A percentile compares a stretch with the other conserved stretches of the same genome.
Conservation (phyloP, 2,888 invertebrate species). For the Sussaba pulchella region DNA sequence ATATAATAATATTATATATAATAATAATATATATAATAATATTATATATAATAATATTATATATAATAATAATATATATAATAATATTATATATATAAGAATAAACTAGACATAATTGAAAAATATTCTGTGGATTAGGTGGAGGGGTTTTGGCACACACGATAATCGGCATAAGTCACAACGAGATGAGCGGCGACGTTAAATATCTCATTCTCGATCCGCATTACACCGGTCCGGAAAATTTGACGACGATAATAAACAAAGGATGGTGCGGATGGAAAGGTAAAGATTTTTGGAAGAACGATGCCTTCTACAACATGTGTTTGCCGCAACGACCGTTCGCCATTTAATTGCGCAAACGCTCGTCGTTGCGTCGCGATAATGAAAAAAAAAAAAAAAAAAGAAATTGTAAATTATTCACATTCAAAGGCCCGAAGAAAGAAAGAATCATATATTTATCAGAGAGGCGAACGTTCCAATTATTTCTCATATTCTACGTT, state of each 20-base stretch:
- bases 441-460: slow-evolving; percentile 33
- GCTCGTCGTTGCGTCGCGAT: neutral
- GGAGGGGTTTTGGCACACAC: slow-evolving; percentile 99
- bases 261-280: slow-evolving; percentile 99
- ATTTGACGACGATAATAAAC: slow-evolving; percentile 89
- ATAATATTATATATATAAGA: too few species aligned
- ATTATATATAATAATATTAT: too few species aligned
- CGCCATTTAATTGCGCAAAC: slow-evolving; percentile 43
- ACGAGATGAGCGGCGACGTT: slow-evolving; percentile 91
- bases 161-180: slow-evolving; percentile 96
- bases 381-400: too few species aligned
- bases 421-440: slow-evolving; percentile 18
- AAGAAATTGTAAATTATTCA: slow-evolving; percentile 55
- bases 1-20: too few species aligned
- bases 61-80: too few species aligned
- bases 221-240: slow-evolving; percentile 97
- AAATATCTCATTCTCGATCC: slow-evolving; percentile 99
- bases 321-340: slow-evolving; percentile 93
- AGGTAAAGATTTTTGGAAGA: slow-evolving; percentile 96
- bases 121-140: too few species aligned
- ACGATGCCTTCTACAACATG: slow-evolving; percentile 97
- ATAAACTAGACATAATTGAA: too few species aligned
- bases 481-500: slow-evolving; percentile 43
- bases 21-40: too few species aligned
- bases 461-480: slow-evolving; percentile 33